A percentile compares a stretch with the other conserved stretches of the same genome.
phyloP scores from a whole-genome alignment of 2,888 invertebrate genomes.

The Hipparchia semele region DNA sequence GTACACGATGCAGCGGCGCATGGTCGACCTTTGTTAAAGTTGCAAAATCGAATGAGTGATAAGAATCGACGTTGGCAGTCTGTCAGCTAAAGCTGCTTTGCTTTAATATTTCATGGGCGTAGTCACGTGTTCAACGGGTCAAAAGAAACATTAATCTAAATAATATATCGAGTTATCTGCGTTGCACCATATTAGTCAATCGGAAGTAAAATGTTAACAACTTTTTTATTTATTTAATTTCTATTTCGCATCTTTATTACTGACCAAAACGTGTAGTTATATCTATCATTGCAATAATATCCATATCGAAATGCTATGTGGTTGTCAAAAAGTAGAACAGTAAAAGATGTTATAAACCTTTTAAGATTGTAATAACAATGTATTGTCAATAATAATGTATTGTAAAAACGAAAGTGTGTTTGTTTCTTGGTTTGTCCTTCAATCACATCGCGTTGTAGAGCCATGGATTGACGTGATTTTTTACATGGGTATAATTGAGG shows the following conservation, averaged over 20 bases:
- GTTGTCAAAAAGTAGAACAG: too few relatives aligned
- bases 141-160: constrained; percentile 11
- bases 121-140: constrained; percentile 12
- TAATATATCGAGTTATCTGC: not conserved
- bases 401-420: too few relatives aligned
- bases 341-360: too few relatives aligned
- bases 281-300: not conserved
- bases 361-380: too few relatives aligned
- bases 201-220: constrained; percentile 15
- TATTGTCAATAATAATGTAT: too few relatives aligned
- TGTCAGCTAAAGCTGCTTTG: constrained; percentile 5
- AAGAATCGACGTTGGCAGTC: constrained; percentile 13
- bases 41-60: constrained; percentile 10
- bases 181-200: constrained; percentile 1
- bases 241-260: not conserved
- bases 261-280: too few relatives aligned
- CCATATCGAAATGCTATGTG: not conserved
- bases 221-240: constrained; percentile 6
- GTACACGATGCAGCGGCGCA: not conserved
- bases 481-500: too few relatives aligned
- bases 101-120: constrained; percentile 14
- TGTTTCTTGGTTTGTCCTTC: too few relatives aligned
- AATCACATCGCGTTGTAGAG: too few relatives aligned
- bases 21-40: constrained; percentile 4
- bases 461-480: too few relatives aligned